A percentile compares a stretch with the other conserved stretches of the same genome.
These are phyloP conservation scores for Plectropomus leopardus DNA, from an alignment of 2,113 vertebrate genomes.

Conservation along the genomic window DNA sequence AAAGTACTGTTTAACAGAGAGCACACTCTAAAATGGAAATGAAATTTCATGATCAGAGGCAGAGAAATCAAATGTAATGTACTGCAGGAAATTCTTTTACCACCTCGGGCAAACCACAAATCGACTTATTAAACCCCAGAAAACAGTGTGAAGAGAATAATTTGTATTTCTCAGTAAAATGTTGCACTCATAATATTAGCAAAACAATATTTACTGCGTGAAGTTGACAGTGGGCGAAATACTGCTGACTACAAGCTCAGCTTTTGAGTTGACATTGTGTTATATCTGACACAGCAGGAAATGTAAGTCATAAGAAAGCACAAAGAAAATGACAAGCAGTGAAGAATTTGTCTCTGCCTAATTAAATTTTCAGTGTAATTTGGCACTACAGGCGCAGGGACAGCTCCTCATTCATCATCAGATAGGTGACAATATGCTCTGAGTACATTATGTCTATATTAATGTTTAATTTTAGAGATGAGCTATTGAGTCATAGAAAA, in stretches of 20 bases:
- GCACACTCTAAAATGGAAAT: slow-evolving; percentile 32
- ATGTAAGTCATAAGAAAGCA: slow-evolving; percentile 7
- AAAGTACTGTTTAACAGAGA: slow-evolving; percentile 24
- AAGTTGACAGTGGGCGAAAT: background rate
- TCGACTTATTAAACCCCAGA: slow-evolving; percentile 28
- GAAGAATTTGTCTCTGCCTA: background rate
- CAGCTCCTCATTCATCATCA: slow-evolving; percentile 9
- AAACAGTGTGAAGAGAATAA: slow-evolving; percentile 4
- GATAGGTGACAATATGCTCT: slow-evolving; percentile 7
- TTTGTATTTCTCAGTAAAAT: slow-evolving; percentile 1
- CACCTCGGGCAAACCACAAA: slow-evolving; percentile 21
- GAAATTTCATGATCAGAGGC: slow-evolving; percentile 39
- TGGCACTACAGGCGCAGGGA: background rate
- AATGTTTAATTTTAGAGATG: background rate
- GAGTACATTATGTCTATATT: background rate
- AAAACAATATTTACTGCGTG: background rate
- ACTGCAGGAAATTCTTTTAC: slow-evolving; percentile 27
- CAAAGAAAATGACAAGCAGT: background rate
- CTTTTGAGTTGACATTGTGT: slow-evolving; percentile 21
- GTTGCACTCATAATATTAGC: background rate
- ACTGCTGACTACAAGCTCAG: slow-evolving; percentile 7
- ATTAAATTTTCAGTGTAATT: slow-evolving; percentile 16
- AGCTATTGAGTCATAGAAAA: background rate
- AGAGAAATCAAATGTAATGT: slow-evolving; percentile 34
- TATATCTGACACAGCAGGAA: slow-evolving; percentile 45